Evolutionary conservation across 2,888 invertebrate species (phyloP), one percentile per base, ranked within the genome.

Genomic region (Hemithea aestivaria): DNA sequence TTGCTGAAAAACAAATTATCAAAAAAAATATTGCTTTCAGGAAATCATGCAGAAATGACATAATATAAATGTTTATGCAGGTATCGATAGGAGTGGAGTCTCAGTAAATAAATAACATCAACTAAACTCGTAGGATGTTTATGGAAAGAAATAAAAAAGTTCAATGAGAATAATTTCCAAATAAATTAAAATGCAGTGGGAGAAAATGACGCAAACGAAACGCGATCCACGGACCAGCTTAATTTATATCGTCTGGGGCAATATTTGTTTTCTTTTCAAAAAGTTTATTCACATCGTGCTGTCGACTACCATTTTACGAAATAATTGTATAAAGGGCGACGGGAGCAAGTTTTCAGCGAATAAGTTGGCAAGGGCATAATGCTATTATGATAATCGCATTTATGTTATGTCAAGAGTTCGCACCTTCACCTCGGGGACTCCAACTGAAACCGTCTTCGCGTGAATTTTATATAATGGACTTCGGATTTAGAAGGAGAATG

Each of bases 401-500:
- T 47, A 40, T 46, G 35, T 48, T 45, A 47, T 38, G 44, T 36
- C 43, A 45, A 16, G 29, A 52, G 43, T 45, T 53, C 60, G 48
- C 55, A 58, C 56, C 51, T 52, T 49, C 49, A 30, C 36, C 20
- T 40, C 8, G 36, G 38, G 47, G 40, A 41, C 25, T 27, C 32
- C 40, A 36, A 38, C 38, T 28, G 37, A 35, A 44, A 31, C 48
- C 48, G 50, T 54, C 45, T 48, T 41, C 53, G 56, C 41, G 47
- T 51, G 53, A 60, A 59, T 65, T 66, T 58, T 54, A 57, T 61
- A 57, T 67, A 66, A 66, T 65, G 58, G 58, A 63, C 66, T 66
- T 51, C 36, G 51, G 58, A 60, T 67, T 67, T 61, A 50, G 58
- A 62, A 63, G 56, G 51, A 59, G 60, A 65, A 67, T 69, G 62